phyloP scores from a whole-genome alignment of 2,797 vertebrate genomes.

The Sardinella longiceps region DNA sequence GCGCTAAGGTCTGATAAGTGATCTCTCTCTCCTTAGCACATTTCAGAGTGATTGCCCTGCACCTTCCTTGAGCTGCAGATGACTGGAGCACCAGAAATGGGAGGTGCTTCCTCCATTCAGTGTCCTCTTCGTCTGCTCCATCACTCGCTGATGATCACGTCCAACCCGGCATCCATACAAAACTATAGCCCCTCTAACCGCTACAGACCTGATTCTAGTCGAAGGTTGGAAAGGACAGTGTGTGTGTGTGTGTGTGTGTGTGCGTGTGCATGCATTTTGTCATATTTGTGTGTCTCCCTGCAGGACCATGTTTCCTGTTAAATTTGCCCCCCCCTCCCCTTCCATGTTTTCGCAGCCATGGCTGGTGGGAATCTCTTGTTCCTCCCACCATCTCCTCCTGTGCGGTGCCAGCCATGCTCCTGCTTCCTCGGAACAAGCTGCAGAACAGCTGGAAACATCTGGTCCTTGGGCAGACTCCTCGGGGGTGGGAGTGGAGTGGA shows the following conservation, averaged over 20 bases:
- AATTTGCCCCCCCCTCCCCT: background rate
- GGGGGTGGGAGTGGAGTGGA: background rate
- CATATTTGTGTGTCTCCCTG: background rate
- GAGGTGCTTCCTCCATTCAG: background rate
- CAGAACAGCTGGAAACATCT: slow-evolving; percentile 60
- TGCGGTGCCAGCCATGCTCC: slow-evolving; percentile 25
- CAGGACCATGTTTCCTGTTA: background rate
- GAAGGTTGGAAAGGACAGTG: background rate
- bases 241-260: slow-evolving; percentile 5
- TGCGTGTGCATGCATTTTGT: background rate
- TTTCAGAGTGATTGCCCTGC: slow-evolving; percentile 43
- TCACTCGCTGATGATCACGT: background rate
- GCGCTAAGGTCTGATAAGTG: slow-evolving; percentile 27
- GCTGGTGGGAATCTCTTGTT: slow-evolving; percentile 22
- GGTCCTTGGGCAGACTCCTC: slow-evolving; percentile 33
- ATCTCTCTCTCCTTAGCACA: slow-evolving; percentile 38
- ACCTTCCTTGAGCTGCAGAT: slow-evolving; percentile 1
- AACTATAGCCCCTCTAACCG: background rate
- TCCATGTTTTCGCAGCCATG: background rate
- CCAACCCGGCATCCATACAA: background rate
- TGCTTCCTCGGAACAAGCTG: slow-evolving; percentile 42
- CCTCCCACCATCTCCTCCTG: background rate
- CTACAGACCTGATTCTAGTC: background rate
- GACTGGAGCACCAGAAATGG: background rate
- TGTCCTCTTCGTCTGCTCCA: background rate